Base-by-base conservation (phyloP, 2,113 vertebrate genomes). In the Entelurus aequoreus region DNA sequence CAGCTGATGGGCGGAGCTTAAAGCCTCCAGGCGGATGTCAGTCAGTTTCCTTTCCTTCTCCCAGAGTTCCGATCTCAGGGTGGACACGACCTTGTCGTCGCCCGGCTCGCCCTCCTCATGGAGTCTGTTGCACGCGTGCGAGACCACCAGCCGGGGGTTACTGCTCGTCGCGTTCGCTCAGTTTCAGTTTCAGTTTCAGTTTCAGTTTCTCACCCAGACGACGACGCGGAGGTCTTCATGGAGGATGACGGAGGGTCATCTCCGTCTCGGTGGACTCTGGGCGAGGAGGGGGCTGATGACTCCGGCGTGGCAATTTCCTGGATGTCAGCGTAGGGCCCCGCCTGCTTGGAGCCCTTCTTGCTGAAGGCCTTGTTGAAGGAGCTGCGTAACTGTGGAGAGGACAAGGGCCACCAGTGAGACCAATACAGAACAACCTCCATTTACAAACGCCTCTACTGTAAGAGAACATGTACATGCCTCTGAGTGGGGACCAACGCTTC, bases 281-380 rank as follows among this genome's bases (percentile, higher is more conserved):
- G 97, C 6, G 97, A 99, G 0, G 97, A 95, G 0, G 97, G 97
- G 6, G 94, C 94, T 0, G 97, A 99, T 0, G 95, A 96, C 72
- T 96, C 95, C 0, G 96, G 97, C 0, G 97, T 99, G 74, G 95
- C 90, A 0, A 98, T 97, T 84, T 99, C 97, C 83, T 99, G 96
- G 0, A 99, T 99, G 77, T 99, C 97, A 0, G 96, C 96, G 66
- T 98, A 98, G 0, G 95, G 94, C 0, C 92, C 93, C 1, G 91
- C 86, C 0, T 91, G 87, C 84, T 99, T 99, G 44, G 94, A 88
- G 4, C 94, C 94, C 77, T 98, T 99, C 84, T 99, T 99, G 82
- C 92, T 98, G 82, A 99, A 99, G 60, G 97, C 97, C 78, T 97
- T 97, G 87, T 98, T 98, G 89, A 99, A 99, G 71, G 97, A 99